A percentile compares a stretch with the other conserved stretches of the same genome.
Evolutionary conservation across 2,113 vertebrate genomes (phyloP).

Genomic region (Vidua macroura): DNA sequence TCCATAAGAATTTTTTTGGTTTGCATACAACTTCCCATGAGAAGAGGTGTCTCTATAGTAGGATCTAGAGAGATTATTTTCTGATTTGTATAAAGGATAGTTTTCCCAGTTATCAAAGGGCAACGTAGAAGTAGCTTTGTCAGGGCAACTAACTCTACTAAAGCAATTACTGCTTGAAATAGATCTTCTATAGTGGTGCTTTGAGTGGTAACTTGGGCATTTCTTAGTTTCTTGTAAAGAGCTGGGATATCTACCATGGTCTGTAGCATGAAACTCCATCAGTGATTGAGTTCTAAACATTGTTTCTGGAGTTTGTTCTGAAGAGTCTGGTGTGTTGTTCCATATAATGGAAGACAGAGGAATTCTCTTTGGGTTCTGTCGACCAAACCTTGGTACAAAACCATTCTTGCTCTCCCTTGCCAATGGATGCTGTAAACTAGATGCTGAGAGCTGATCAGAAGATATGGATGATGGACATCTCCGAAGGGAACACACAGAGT

Average conservation of each 20-base stretch:
- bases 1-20: constrained; percentile 32
- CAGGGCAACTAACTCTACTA: constrained; percentile 30
- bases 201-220: constrained; percentile 52
- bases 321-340: constrained; percentile 62
- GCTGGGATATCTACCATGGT: constrained; percentile 8
- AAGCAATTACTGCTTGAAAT: constrained; percentile 29
- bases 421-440: constrained; percentile 54
- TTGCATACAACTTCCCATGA: constrained; percentile 37
- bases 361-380: constrained; percentile 70
- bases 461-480: constrained; percentile 37
- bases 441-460: constrained; percentile 55
- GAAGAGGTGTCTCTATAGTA: constrained; percentile 49
- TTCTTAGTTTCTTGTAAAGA: constrained; percentile 54
- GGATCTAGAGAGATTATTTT: constrained; percentile 55
- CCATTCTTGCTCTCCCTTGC: constrained; percentile 47
- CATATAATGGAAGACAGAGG: constrained; percentile 78
- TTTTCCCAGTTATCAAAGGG: constrained; percentile 71
- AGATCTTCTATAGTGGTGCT: constrained; percentile 40
- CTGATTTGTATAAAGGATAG: constrained; percentile 55
- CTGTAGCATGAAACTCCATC: constrained; percentile 62
- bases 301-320: constrained; percentile 41
- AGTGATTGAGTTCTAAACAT: constrained; percentile 59
- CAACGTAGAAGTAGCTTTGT: constrained; percentile 10
- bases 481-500: constrained; percentile 60
- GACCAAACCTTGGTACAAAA: constrained; percentile 52